Evolutionary conservation across 2,888 invertebrate species (phyloP), one percentile per base, ranked within the genome.

Genomic region (Tiliacea citrago): DNA sequence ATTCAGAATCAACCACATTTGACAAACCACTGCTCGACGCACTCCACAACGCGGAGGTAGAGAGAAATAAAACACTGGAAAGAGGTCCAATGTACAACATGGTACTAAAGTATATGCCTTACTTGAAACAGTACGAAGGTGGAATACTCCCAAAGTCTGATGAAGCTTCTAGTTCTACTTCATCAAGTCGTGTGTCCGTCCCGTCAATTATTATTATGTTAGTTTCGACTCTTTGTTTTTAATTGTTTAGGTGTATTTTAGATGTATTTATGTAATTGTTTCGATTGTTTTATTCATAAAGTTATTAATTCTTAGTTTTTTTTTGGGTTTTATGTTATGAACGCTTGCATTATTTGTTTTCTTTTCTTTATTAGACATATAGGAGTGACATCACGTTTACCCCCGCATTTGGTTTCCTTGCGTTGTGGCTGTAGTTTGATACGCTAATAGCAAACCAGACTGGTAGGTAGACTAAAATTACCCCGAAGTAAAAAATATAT

Each of bases 31-130:
- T 29, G 74, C 66, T 62, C 10, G 49, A 72, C 0, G 57, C 42
- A 18, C 49, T 71, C 4, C 42, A 66, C 51, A 67, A 61, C 0
- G 45, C 70, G 7, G 84, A 80, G 39, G 18, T 68, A 5, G 78
- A 82, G 51, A 76, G 74, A 4, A 92, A 90, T 60, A 89, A 79
- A 35, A 79, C 89, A 0, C 42, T 82, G 2, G 91, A 93, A 5
- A 88, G 86, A 67, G 88, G 88, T 3, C 92, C 93, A 0, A 92
- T 95, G 88, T 80, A 94, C 3, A 91, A 90, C 24, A 95, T 95
- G 92, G 90, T 95, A 1, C 42, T 93, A 2, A 91, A 92, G 73
- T 95, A 95, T 73, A 86, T 95, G 86, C 95, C 95, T 1, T 93
- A 93, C 62, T 83, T 95, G n/a, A 94, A 93, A 68, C 86, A 91